Conservation (phyloP, 2,888 invertebrate genomes). For the Troides aeacus region DNA sequence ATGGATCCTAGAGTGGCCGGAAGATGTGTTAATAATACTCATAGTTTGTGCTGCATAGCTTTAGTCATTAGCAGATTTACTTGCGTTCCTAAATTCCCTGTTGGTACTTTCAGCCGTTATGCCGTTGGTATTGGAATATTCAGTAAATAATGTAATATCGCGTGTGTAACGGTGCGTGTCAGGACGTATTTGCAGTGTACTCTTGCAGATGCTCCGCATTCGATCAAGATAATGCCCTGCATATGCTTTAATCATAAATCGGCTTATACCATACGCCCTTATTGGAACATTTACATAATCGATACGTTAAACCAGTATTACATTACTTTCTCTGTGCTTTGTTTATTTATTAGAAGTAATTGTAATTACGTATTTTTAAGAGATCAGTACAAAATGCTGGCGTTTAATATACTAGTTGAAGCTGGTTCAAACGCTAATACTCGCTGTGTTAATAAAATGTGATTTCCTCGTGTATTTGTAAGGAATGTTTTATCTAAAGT, state of each 20-base stretch:
- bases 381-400: too few species aligned
- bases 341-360: too few species aligned
- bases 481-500: too few species aligned
- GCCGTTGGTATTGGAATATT: not conserved
- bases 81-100: not conserved
- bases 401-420: too few species aligned
- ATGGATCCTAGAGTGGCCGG: too few species aligned
- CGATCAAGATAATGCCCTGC: constrained; percentile 14
- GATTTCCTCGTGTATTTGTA: too few species aligned
- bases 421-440: too few species aligned
- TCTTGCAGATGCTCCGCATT: constrained; percentile 10
- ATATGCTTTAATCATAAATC: not conserved
- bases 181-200: not conserved
- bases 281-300: not conserved
- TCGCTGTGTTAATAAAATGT: too few species aligned
- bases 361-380: too few species aligned
- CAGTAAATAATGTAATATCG: not conserved
- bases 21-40: too few species aligned
- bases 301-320: not conserved
- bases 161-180: constrained; percentile 2
- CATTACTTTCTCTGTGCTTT: too few species aligned
- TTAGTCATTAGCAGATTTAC: not conserved
- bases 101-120: not conserved
- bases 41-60: too few species aligned
- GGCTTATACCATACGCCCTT: not conserved